These are phyloP conservation scores for Ginglymostoma cirratum DNA, from an alignment of 2,113 vertebrate genomes.

Conservation along the genomic window DNA sequence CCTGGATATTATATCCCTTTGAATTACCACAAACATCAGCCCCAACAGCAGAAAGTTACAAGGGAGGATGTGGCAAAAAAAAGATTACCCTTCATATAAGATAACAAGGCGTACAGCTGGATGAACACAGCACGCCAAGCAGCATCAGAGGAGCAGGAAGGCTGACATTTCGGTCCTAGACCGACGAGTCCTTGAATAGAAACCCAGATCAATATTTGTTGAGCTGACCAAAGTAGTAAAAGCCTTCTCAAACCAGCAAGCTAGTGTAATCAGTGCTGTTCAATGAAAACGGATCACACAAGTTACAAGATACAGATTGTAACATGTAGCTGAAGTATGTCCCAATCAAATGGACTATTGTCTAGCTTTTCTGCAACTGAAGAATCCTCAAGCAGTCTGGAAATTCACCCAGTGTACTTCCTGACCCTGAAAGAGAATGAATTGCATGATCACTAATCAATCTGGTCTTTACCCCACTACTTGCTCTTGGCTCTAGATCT, in stretches of 20 bases:
- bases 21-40: neutral
- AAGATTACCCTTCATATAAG: neutral
- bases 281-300: neutral
- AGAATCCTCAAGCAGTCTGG: neutral
- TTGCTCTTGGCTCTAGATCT: neutral
- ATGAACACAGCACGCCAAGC: too few relatives aligned
- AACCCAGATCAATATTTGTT: neutral
- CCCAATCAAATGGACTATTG: neutral
- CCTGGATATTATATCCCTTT: neutral
- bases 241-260: neutral
- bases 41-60: neutral
- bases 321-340: neutral
- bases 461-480: neutral
- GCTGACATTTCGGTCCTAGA: too few relatives aligned
- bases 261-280: neutral
- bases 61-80: neutral
- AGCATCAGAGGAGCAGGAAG: too few relatives aligned
- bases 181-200: neutral
- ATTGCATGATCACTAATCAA: neutral
- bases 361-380: neutral
- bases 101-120: too few relatives aligned
- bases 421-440: neutral
- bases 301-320: neutral
- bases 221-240: neutral
- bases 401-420: neutral